Percentiles rank a stretch among this genome's conserved stretches.
Conservation (phyloP, 2,113 vertebrate species). For the Pluvianellus socialis region DNA sequence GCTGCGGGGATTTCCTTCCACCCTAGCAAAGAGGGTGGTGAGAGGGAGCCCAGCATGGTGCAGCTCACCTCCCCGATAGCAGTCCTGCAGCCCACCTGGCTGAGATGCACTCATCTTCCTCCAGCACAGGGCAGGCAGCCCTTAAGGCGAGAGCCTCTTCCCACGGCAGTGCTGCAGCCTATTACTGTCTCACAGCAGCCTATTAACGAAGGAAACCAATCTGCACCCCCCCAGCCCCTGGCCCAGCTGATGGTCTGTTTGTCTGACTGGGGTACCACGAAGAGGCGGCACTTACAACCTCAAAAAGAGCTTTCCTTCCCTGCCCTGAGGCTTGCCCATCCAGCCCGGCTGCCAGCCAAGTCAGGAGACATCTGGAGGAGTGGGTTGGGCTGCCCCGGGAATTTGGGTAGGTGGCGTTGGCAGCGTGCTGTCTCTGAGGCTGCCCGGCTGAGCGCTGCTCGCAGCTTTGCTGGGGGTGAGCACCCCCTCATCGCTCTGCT, state of each 20-base stretch:
- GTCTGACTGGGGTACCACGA: background rate
- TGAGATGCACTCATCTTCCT: background rate
- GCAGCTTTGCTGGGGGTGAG: background rate
- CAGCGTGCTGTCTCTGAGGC: background rate
- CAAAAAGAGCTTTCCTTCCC: background rate
- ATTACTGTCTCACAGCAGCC: background rate
- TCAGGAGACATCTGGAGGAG: background rate
- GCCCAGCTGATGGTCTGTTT: background rate
- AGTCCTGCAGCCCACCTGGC: background rate
- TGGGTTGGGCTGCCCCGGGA: background rate
- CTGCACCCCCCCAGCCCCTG: background rate
- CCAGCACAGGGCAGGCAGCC: background rate
- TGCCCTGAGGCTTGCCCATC: background rate
- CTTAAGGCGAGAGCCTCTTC: background rate
- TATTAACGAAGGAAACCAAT: constrained; percentile 22
- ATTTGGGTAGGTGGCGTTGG: background rate
- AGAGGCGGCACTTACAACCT: background rate
- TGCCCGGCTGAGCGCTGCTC: background rate
- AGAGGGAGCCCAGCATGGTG: too few relatives aligned
- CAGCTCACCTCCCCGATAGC: background rate
- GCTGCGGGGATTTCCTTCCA: background rate
- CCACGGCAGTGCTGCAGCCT: background rate
- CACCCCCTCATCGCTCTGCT: background rate
- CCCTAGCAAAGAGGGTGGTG: too few relatives aligned
- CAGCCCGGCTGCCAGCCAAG: background rate